phyloP scores from a whole-genome alignment of 1,140 invertebrate genomes.

The Micrasema minimum region DNA sequence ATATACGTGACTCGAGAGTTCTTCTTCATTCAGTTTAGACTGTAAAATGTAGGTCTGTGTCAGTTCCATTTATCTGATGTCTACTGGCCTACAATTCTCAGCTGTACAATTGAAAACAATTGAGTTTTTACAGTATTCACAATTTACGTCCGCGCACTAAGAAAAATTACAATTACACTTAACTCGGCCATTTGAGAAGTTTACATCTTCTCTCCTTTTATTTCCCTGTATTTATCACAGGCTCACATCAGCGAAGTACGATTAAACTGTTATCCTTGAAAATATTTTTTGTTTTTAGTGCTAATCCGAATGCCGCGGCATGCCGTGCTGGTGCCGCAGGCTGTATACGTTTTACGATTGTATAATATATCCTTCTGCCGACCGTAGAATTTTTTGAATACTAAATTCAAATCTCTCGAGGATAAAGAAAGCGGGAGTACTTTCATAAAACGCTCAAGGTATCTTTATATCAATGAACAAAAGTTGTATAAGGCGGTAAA shows the following conservation, averaged over 20 bases:
- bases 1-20: neutral
- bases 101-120: slow-evolving; percentile 34
- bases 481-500: slow-evolving; percentile 18
- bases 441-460: neutral
- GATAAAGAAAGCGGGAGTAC: slow-evolving; percentile 2
- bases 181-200: neutral
- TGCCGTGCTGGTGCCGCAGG: neutral
- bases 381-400: slow-evolving; percentile 2
- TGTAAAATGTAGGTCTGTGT: neutral
- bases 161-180: slow-evolving; percentile 1
- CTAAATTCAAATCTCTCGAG: slow-evolving; percentile 5
- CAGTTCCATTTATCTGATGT: slow-evolving; percentile 8
- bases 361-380: slow-evolving; percentile 2
- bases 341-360: slow-evolving; percentile 16
- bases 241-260: slow-evolving; percentile 12
- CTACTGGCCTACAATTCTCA: slow-evolving; percentile 1
- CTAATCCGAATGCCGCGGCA: too few relatives aligned
- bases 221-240: slow-evolving; percentile 1
- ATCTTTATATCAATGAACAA: slow-evolving; percentile 13
- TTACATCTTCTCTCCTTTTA: neutral
- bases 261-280: slow-evolving; percentile 2
- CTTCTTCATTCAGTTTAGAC: neutral
- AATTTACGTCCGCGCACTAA: neutral
- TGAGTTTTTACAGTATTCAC: slow-evolving; percentile 21
- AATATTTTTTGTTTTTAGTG: slow-evolving; percentile 7